Conservation (phyloP, 2,888 invertebrate genomes). For the Xylocampa areola region DNA sequence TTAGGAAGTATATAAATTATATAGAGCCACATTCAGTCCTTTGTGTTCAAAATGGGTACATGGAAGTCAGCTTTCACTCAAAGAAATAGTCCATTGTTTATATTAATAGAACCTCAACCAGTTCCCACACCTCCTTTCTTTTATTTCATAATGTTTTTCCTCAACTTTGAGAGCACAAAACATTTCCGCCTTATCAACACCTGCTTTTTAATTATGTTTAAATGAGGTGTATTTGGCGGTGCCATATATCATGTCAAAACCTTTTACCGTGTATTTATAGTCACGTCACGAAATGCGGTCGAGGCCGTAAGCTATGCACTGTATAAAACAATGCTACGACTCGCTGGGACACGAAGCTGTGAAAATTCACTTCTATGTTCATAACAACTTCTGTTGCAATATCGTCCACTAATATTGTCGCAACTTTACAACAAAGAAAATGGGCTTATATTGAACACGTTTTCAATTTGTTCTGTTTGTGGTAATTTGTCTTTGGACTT, state of each 20-base stretch:
- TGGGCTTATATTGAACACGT: conserved; percentile 8
- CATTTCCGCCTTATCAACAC: conserved; percentile 34
- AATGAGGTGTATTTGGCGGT: conserved; percentile 45
- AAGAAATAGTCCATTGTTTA: conserved; percentile 38
- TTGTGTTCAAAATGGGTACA: conserved; percentile 39
- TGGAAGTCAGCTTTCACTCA: conserved; percentile 29
- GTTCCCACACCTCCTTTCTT: conserved; percentile 15
- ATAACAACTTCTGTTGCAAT: conserved; percentile 24
- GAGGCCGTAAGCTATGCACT: conserved; percentile 64
- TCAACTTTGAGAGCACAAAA: conserved; percentile 18
- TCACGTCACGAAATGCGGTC: conserved; percentile 65
- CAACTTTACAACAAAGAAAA: conserved; percentile 19
- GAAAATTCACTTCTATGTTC: conserved; percentile 34
- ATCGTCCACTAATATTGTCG: conserved; percentile 23
- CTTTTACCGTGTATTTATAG: conserved; percentile 63
- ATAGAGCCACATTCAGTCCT: conserved; percentile 25
- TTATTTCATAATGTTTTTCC: conserved; percentile 22
- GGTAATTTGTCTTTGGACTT: conserved; percentile 16
- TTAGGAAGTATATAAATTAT: conserved; percentile 37
- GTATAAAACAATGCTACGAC: conserved; percentile 63
- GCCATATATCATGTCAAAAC: conserved; percentile 56
- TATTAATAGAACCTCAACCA: conserved; percentile 21
- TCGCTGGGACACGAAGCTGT: conserved; percentile 18
- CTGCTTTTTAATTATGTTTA: conserved; percentile 47
- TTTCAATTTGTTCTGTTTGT: conserved; percentile 9